Evolutionary conservation across 2,888 invertebrate genomes (phyloP).

Genomic region (Hesperia comma): DNA sequence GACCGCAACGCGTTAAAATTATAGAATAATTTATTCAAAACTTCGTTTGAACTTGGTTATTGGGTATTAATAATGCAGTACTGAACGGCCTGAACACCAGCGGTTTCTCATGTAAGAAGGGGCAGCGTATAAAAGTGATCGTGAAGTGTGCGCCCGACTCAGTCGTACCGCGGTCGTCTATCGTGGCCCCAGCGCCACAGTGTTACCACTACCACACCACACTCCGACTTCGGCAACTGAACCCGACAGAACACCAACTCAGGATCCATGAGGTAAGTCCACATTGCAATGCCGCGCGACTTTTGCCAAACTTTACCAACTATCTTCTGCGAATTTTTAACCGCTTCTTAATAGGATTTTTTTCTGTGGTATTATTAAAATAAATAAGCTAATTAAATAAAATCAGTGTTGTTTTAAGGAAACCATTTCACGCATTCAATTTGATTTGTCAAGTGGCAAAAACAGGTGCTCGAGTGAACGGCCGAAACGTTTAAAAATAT

Average conservation of each 20-base stretch:
- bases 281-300: conserved; percentile 23
- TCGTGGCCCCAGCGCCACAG: conserved; percentile 46
- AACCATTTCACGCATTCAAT: conserved; percentile 4
- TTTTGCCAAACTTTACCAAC: conserved; percentile 4
- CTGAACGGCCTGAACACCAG: conserved; percentile 16
- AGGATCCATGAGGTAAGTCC: conserved; percentile 29
- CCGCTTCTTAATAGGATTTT: neutral
- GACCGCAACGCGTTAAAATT: neutral
- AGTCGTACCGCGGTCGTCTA: conserved; percentile 66
- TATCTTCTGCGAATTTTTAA: conserved; percentile 16
- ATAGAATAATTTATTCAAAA: neutral
- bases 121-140: conserved; percentile 75
- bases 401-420: neutral
- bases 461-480: conserved; percentile 9
- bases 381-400: conserved; percentile 4
- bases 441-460: neutral
- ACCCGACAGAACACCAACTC: conserved; percentile 7
- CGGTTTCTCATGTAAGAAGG: conserved; percentile 52
- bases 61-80: conserved; percentile 15
- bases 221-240: conserved; percentile 1
- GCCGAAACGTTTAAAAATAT: conserved; percentile 3
- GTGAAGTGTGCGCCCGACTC: conserved; percentile 67
- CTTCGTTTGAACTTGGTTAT: conserved; percentile 1
- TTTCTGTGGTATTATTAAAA: neutral
- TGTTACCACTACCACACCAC: neutral